A percentile compares a stretch with the other conserved stretches of the same genome.
Conservation (phyloP, 2,888 invertebrate genomes). For the Fragum sueziense region DNA sequence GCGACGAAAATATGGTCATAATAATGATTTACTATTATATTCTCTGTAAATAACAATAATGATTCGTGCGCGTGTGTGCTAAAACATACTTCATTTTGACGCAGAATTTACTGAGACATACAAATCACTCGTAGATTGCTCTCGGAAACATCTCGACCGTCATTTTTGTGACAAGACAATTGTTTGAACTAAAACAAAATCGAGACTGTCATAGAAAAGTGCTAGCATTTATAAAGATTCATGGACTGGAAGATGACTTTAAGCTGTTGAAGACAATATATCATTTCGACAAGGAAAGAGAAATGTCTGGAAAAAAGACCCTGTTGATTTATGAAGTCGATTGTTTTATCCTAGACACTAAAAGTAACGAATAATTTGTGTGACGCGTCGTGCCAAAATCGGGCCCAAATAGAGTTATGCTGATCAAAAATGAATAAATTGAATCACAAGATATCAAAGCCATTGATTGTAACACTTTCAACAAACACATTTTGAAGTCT, state of each 20-base stretch:
- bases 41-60: conserved; percentile 2
- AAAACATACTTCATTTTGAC: conserved; percentile 6
- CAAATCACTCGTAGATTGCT: conserved; percentile 12
- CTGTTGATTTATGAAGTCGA: conserved; percentile 8
- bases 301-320: neutral
- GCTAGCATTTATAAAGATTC: conserved; percentile 22
- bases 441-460: too few relatives aligned
- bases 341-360: neutral
- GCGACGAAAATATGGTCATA: too few relatives aligned
- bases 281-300: conserved; percentile 24
- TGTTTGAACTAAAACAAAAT: conserved; percentile 18
- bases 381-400: too few relatives aligned
- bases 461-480: too few relatives aligned
- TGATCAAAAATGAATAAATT: too few relatives aligned
- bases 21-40: neutral
- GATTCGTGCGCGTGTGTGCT: neutral
- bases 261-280: neutral
- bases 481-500: too few relatives aligned
- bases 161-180: conserved; percentile 18
- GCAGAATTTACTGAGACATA: neutral
- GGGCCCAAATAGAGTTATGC: too few relatives aligned
- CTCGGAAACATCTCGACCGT: neutral
- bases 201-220: neutral
- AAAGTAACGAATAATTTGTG: neutral
- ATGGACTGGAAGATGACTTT: conserved; percentile 3